These are phyloP conservation scores for Oryzias woworae DNA, from an alignment of 2,113 vertebrate genomes.

Conservation along the genomic window DNA sequence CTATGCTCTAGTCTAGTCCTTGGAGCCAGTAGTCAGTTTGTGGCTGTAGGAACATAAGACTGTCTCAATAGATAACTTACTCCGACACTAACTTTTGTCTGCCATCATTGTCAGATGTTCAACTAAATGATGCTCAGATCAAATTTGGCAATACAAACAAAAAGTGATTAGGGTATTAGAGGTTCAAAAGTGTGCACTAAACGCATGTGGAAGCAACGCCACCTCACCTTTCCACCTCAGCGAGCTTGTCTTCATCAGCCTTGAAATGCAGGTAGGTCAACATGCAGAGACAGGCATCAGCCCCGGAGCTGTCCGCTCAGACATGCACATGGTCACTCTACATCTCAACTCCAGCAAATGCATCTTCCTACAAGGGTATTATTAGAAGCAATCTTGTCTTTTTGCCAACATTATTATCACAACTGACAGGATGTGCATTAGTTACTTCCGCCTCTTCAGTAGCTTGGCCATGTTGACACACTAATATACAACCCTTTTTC, in stretches of 20 bases:
- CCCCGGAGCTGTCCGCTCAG: conserved; percentile 51
- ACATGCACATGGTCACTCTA: conserved; percentile 56
- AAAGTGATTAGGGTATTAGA: neutral
- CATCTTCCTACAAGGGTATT: conserved; percentile 62
- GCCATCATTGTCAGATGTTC: neutral
- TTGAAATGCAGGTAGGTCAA: conserved; percentile 70
- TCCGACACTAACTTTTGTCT: conserved; percentile 29
- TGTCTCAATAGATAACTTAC: conserved; percentile 59
- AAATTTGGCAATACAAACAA: conserved; percentile 9
- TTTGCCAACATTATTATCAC: conserved; percentile 59
- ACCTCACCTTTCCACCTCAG: conserved; percentile 66
- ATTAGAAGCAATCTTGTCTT: conserved; percentile 69
- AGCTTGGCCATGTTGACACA: conserved; percentile 56
- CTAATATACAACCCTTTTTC: conserved; percentile 40
- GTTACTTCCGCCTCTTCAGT: conserved; percentile 52
- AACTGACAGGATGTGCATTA: conserved; percentile 74
- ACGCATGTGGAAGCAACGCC: conserved; percentile 37
- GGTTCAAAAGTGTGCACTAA: neutral
- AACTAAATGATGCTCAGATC: conserved; percentile 8
- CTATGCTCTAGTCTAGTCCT: conserved; percentile 58
- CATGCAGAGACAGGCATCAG: conserved; percentile 64
- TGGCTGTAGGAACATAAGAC: conserved; percentile 61
- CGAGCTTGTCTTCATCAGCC: conserved; percentile 51
- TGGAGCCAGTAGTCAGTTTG: conserved; percentile 49
- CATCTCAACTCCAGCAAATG: conserved; percentile 59